These are phyloP conservation scores for Genyomyrus donnyi DNA, from an alignment of 2,113 vertebrate species.

Conservation along the genomic window DNA sequence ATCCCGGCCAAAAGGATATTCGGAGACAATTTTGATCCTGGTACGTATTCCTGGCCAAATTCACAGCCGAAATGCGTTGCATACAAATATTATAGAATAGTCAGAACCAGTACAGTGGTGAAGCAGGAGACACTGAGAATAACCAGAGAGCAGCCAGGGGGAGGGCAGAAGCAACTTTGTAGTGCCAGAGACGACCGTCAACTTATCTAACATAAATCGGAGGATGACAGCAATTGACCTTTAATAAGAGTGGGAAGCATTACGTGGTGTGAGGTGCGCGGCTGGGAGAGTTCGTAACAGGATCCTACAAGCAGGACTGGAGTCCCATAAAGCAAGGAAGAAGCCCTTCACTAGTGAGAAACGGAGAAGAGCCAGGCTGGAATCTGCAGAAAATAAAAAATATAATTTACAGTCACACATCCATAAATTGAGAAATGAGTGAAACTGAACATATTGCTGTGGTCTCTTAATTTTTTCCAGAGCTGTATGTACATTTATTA, in stretches of 20 bases:
- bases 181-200: neutral
- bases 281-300: neutral
- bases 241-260: neutral
- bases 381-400: too few relatives aligned
- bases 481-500: neutral
- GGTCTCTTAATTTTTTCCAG: neutral
- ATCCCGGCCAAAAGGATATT: conserved; percentile 99
- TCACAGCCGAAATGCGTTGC: neutral
- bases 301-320: neutral
- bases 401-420: too few relatives aligned
- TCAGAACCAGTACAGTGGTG: neutral
- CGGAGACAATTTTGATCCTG: conserved; percentile 98
- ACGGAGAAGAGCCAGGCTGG: neutral
- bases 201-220: neutral
- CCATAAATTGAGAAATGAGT: neutral
- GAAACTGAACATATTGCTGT: neutral
- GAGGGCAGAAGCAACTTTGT: neutral
- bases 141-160: neutral
- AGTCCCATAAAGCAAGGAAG: neutral
- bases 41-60: conserved; percentile 48
- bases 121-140: neutral
- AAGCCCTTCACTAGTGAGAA: neutral
- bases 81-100: neutral
- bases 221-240: neutral
- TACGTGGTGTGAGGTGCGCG: neutral